These are phyloP conservation scores for Lepidurus couesii DNA, from an alignment of 1,140 invertebrate genomes.

Conservation along the genomic window DNA sequence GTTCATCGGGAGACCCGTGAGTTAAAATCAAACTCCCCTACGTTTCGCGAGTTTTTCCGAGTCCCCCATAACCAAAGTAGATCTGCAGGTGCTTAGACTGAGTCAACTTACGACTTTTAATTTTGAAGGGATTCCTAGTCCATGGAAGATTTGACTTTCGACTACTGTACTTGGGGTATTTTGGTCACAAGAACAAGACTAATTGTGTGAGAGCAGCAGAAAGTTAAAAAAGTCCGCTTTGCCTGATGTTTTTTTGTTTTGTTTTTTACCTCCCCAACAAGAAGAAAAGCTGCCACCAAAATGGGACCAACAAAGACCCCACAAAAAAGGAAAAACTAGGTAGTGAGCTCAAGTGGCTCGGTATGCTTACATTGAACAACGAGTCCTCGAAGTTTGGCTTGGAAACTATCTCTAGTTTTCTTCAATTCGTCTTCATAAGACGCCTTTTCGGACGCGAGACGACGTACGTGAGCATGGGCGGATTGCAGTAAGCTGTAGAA, in stretches of 20 bases:
- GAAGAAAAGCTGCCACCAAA: constrained; percentile 17
- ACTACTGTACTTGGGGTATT: background rate
- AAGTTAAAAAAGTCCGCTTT: constrained; percentile 9
- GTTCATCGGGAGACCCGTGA: background rate
- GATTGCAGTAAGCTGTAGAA: constrained; percentile 95
- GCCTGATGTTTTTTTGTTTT: background rate
- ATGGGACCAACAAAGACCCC: constrained; percentile 7
- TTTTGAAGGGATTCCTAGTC: background rate
- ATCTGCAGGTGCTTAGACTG: background rate
- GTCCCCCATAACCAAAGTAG: background rate
- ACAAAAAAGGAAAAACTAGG: background rate
- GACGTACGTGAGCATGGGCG: constrained; percentile 79
- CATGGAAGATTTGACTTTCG: background rate
- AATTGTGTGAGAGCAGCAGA: constrained; percentile 20
- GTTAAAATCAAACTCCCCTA: background rate
- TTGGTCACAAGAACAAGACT: background rate
- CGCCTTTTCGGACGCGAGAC: constrained; percentile 75
- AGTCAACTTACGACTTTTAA: background rate
- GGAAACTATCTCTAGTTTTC: constrained; percentile 68
- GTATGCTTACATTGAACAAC: constrained; percentile 74
- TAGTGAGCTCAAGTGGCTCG: background rate
- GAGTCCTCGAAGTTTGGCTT: constrained; percentile 71
- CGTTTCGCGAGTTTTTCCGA: background rate
- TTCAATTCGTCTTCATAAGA: constrained; percentile 78
- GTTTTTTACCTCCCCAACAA: background rate